These are phyloP conservation scores for Dasypolia templi DNA, from an alignment of 2,888 invertebrate species.

Conservation along the genomic window DNA sequence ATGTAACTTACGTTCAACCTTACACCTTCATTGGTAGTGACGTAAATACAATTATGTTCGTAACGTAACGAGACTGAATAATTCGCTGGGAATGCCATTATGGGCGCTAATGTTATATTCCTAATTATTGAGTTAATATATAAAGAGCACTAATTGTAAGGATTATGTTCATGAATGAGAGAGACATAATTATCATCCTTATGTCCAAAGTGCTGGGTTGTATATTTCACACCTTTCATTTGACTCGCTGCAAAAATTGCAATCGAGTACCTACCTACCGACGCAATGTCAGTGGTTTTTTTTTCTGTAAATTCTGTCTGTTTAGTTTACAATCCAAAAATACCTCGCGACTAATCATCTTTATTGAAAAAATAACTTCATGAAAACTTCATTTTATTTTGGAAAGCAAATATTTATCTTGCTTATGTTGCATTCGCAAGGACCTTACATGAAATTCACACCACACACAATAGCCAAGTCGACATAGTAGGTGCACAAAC, in stretches of 20 bases:
- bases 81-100: conserved; percentile 47
- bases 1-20: conserved; percentile 71
- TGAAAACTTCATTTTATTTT: neutral
- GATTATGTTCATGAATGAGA: neutral
- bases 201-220: neutral
- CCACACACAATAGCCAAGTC: conserved; percentile 20
- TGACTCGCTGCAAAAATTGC: too few species aligned
- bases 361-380: neutral
- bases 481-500: conserved; percentile 28
- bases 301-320: neutral
- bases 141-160: too few species aligned
- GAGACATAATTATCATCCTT: neutral
- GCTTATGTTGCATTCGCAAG: neutral
- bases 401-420: neutral
- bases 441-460: neutral
- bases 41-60: conserved; percentile 52
- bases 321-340: neutral
- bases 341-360: neutral
- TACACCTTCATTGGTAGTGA: conserved; percentile 59
- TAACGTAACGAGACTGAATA: conserved; percentile 53
- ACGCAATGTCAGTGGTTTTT: neutral
- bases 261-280: too few species aligned
- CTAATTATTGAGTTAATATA: too few species aligned
- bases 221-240: neutral
- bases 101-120: conserved; percentile 36